Percentiles rank a stretch among this genome's conserved stretches.
phyloP scores from a whole-genome alignment of 2,113 vertebrate genomes.

The Carollia perspicillata region DNA sequence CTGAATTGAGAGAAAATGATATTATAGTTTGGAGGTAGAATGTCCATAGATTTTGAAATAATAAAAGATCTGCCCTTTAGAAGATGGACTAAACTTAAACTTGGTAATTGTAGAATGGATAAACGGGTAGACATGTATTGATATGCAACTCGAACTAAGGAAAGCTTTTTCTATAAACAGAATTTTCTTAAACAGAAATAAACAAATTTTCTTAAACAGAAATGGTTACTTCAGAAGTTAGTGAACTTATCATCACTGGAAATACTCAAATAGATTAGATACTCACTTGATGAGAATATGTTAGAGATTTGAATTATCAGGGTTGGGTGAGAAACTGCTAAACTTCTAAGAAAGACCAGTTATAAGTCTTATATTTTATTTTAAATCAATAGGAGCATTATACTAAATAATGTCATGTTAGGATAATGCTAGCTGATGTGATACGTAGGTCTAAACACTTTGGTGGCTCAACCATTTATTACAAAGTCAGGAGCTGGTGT shows the following conservation, averaged over 20 bases:
- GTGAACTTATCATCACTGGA: neutral
- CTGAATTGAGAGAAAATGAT: neutral
- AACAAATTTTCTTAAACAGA: neutral
- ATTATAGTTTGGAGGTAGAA: slow-evolving; percentile 5
- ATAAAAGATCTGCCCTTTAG: neutral
- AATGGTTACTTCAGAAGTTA: neutral
- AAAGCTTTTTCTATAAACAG: neutral
- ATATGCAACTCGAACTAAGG: neutral
- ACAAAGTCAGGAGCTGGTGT: neutral
- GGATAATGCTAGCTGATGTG: neutral
- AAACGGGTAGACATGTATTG: neutral
- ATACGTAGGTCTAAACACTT: neutral
- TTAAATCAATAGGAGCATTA: neutral
- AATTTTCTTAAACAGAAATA: neutral
- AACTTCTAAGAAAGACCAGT: neutral
- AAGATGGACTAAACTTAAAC: neutral
- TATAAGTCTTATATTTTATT: neutral
- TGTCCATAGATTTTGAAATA: slow-evolving; percentile 23
- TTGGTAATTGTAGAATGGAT: neutral
- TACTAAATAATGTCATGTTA: neutral
- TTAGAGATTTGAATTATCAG: neutral
- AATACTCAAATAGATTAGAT: neutral
- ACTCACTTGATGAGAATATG: neutral
- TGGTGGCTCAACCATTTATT: neutral
- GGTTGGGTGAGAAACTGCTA: neutral